Conservation (phyloP, 2,113 vertebrate species). For the Ctenomys sociabilis region DNA sequence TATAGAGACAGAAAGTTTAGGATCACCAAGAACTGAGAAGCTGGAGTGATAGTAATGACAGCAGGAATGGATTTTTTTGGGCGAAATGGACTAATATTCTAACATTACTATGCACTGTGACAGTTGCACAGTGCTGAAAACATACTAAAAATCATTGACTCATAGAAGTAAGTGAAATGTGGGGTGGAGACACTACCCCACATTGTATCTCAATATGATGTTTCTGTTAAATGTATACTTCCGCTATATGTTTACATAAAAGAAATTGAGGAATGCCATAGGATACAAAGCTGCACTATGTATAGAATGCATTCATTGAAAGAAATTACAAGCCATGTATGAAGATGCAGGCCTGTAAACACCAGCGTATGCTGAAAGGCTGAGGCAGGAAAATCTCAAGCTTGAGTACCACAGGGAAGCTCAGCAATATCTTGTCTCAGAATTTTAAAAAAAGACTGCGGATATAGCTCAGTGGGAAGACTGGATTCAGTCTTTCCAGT, state of each 20-base stretch:
- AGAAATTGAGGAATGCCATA: background rate
- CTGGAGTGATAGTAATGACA: background rate
- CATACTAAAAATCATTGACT: background rate
- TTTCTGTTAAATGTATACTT: slow-evolving; percentile 22
- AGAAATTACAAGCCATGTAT: background rate
- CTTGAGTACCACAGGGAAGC: background rate
- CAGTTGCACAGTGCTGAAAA: background rate
- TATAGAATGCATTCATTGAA: background rate
- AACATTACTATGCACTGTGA: background rate
- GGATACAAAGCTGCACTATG: background rate
- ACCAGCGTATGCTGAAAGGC: background rate
- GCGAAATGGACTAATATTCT: background rate
- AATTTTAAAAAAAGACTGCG: background rate
- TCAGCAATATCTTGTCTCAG: background rate
- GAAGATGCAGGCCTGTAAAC: background rate
- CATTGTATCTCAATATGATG: background rate
- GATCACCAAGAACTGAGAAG: background rate
- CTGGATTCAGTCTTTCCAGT: background rate
- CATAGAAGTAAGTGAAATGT: background rate
- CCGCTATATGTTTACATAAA: background rate
- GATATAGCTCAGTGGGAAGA: background rate
- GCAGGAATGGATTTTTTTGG: background rate
- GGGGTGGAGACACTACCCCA: background rate
- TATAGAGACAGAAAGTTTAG: background rate
- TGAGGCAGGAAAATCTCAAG: background rate